Percentiles rank a stretch among this genome's conserved stretches.
phyloP scores from a whole-genome alignment of 1,140 invertebrate genomes.

The Matsumurasca onukii region DNA sequence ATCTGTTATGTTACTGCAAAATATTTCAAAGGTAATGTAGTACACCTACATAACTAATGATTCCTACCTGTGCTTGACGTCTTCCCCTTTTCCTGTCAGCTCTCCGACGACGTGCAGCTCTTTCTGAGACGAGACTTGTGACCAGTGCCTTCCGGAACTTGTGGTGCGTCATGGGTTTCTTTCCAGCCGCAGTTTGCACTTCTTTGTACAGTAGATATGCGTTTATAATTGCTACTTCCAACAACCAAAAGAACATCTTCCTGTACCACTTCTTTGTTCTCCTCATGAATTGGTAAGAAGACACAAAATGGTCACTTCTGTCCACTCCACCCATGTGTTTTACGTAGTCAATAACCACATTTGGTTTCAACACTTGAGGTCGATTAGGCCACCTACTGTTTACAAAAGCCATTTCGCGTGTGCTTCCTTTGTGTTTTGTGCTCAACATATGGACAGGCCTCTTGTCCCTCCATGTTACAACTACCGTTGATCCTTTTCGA shows the following conservation, averaged over 20 bases:
- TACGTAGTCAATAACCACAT: slow-evolving; percentile 8
- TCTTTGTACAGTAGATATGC: not conserved
- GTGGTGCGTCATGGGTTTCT: not conserved
- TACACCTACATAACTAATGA: not conserved
- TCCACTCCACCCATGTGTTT: slow-evolving; percentile 28
- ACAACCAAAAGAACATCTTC: not conserved
- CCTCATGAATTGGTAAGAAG: slow-evolving; percentile 43
- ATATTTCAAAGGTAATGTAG: not conserved
- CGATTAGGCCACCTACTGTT: slow-evolving; percentile 15
- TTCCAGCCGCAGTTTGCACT: not conserved
- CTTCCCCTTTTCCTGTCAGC: not conserved
- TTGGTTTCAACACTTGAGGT: slow-evolving; percentile 31
- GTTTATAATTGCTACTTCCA: not conserved
- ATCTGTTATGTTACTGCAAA: not conserved
- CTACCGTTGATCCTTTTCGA: not conserved
- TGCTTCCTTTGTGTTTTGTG: slow-evolving; percentile 29
- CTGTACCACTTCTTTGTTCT: not conserved
- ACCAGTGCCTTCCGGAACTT: not conserved
- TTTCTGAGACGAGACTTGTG: not conserved
- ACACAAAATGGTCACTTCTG: slow-evolving; percentile 42
- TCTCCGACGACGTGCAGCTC: not conserved
- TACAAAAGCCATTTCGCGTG: not conserved
- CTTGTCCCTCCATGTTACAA: not conserved
- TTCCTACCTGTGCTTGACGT: not conserved
- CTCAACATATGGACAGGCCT: slow-evolving; percentile 20